These are phyloP conservation scores for Ptychochromis oligacanthus DNA, from an alignment of 2,113 vertebrate genomes.

Conservation along the genomic window DNA sequence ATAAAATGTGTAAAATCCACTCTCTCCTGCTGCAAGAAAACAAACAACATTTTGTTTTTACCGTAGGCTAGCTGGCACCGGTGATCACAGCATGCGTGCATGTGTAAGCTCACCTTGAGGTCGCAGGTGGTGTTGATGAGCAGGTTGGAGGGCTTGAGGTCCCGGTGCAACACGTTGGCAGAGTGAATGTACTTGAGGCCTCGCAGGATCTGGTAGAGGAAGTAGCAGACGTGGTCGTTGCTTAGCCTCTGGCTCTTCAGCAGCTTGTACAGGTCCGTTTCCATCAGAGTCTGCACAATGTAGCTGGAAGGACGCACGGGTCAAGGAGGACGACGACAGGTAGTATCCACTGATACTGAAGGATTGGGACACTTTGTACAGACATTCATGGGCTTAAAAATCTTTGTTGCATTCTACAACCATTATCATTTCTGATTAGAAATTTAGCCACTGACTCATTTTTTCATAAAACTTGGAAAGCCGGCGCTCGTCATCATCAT, in stretches of 20 bases:
- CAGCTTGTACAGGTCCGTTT: conserved; percentile 91
- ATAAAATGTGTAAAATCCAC: not conserved
- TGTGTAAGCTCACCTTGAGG: conserved; percentile 83
- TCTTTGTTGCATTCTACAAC: not conserved
- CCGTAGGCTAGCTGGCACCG: not conserved
- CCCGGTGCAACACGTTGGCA: conserved; percentile 89
- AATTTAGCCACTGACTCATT: not conserved
- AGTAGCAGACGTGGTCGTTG: conserved; percentile 92
- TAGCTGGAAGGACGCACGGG: conserved; percentile 76
- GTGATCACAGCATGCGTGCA: not conserved
- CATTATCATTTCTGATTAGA: not conserved
- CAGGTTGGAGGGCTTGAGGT: conserved; percentile 91
- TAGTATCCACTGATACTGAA: not conserved
- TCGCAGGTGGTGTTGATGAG: conserved; percentile 94
- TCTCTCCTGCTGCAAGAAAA: not conserved
- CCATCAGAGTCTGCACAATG: conserved; percentile 93
- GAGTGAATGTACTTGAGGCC: conserved; percentile 93
- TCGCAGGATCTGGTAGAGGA: conserved; percentile 91
- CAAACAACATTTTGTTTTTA: not conserved
- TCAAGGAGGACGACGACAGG: conserved; percentile 68
- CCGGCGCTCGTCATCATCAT: not conserved
- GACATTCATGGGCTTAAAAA: not conserved
- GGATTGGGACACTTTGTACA: not conserved
- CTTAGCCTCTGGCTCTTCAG: conserved; percentile 90
- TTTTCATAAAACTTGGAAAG: not conserved